Base-by-base conservation (phyloP, 2,113 vertebrate genomes). In the Amphilophus citrinellus region DNA sequence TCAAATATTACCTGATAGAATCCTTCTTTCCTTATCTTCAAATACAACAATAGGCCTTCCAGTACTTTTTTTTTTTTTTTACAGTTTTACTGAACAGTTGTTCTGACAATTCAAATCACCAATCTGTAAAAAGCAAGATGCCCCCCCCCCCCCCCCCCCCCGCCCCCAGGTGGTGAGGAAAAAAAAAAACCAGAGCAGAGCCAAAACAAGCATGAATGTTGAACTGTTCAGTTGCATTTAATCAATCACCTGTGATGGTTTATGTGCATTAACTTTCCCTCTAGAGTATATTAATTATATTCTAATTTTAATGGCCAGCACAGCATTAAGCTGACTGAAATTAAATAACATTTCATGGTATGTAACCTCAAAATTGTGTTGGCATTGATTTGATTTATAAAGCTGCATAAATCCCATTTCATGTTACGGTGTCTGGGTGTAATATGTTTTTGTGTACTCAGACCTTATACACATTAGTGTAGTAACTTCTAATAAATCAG, bases 371-470 rank as follows among this genome's bases (percentile, higher is more conserved):
- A 42, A 60, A 2, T 56, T 22, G n/a, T 73, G 53, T 68, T 58
- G 77, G 77, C 22, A 81, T 78, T 68, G 42, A 90, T 78, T 82
- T 20, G 1, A 32, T 61, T 27, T 82, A 32, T 37, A 24, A 75
- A 30, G 17, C 20, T 10, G 22, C 24, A 53, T 30, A 30, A 47
- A 50, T 71, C 42, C 30, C 30, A 50, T 71, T 71, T 71, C 10
- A 24, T 71, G 24, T 71, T 4, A 71, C 15, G 27, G 9, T 71
- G 10, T 42, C 15, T 59, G 58, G 62, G 6, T 73, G 58, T 2
- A 27, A 6, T 60, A 50, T 62, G n/a, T 66, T 79, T 75, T 4
- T 50, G 24, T 20, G 24, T 71, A 44, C 66, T 71, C 66, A 50
- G 66, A 71, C 65, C 22, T 50, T 50, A 68, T 50, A 47, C 22